Evolutionary conservation across 2,888 invertebrate genomes (phyloP), one percentile per base, ranked within the genome.

Genomic region (Apomyelois bistriatella): DNA sequence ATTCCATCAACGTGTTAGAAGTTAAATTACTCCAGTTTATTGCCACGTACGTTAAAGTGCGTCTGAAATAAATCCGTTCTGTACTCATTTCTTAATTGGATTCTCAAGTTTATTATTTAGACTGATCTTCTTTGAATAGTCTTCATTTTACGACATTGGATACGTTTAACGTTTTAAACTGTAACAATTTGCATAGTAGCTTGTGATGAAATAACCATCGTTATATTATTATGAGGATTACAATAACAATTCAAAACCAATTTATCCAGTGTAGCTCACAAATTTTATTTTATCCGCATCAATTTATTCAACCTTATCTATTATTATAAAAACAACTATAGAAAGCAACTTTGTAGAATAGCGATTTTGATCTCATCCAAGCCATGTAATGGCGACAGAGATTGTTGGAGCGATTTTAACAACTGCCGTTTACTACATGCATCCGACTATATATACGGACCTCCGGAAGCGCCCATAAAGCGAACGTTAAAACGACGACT

Each of bases 401-500:
- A 81, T 82, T 77, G 78, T 72, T 64, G 69, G 66, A 75, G 71
- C 71, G 74, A 71, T 76, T 82, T 75, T 85, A 80, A 82, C 76
- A 75, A 66, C 77, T 64, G 73, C 72, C 74, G 74, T 84, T 83
- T 83, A 82, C 77, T 76, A 74, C 58, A 71, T 76, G 74, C 79
- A 80, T 82, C 78, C 79, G 79, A 78, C 82, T 84, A 79, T 81
- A 73, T 81, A 73, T 75, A 80, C 79, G 79, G 73, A 79, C 76
- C 76, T 70, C 71, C 76, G 80, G 80, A 88, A 88, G 85, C 81
- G 77, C 76, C 85, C 82, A 86, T 90, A 90, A 89, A 90, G 83
- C 75, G 81, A 74, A 81, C 89, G 85, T 88, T 89, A 89, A 88
- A 90, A 79, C 81, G 86, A 79, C 80, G 83, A 88, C 80, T 87